phyloP scores from a whole-genome alignment of 2,888 invertebrate genomes.

The Philaethria dido region DNA sequence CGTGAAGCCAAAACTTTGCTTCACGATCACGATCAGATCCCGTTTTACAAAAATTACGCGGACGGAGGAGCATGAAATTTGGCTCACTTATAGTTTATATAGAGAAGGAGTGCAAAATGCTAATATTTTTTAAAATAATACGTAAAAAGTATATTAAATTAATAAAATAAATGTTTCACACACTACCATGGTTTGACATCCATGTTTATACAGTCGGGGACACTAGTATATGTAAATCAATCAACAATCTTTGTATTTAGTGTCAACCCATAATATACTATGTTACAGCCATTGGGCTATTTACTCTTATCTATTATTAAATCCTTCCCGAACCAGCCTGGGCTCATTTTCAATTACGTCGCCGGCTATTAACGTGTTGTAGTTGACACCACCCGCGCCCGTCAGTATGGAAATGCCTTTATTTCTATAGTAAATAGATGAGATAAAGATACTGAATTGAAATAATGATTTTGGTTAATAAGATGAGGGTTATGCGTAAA shows the following conservation, averaged over 20 bases:
- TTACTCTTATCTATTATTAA: conserved; percentile 65
- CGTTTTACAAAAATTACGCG: too few species aligned
- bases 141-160: too few species aligned
- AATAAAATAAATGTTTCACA: too few species aligned
- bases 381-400: conserved; percentile 37
- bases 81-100: too few species aligned
- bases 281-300: conserved; percentile 46
- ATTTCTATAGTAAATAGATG: conserved; percentile 17
- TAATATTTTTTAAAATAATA: too few species aligned
- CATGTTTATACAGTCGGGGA: too few species aligned
- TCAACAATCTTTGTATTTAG: conserved; percentile 38
- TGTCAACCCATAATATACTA: conserved; percentile 36
- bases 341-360: conserved; percentile 70
- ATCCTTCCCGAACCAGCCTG: conserved; percentile 52
- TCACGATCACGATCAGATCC: too few species aligned
- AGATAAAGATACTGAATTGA: background rate
- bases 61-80: too few species aligned
- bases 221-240: background rate
- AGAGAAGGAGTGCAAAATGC: too few species aligned
- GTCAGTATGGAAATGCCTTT: conserved; percentile 35
- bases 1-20: too few species aligned
- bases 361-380: conserved; percentile 48
- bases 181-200: too few species aligned
- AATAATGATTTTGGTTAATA: background rate
- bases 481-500: background rate